Evolutionary conservation across 2,888 invertebrate genomes (phyloP).

Genomic region (Aethes cnicana): DNA sequence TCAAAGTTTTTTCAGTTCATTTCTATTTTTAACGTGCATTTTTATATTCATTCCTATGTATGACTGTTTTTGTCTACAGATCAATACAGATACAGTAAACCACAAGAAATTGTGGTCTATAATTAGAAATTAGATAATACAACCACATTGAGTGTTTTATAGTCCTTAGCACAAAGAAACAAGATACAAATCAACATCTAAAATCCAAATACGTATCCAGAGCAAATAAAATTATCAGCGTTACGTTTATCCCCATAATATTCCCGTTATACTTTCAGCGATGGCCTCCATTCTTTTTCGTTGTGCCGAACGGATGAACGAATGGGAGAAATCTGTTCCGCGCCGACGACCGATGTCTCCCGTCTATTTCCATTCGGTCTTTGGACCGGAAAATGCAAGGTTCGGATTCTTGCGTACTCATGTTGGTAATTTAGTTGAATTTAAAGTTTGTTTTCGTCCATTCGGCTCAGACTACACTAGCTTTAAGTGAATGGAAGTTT

Average conservation of each 20-base stretch:
- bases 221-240: not conserved
- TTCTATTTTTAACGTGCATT: too few species aligned
- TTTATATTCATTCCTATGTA: too few species aligned
- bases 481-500: not conserved
- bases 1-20: too few species aligned
- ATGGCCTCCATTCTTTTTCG: constrained; percentile 4
- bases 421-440: constrained; percentile 26
- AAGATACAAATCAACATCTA: too few species aligned
- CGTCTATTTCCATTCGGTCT: constrained; percentile 25
- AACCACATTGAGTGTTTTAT: too few species aligned
- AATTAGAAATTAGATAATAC: too few species aligned
- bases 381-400: constrained; percentile 17
- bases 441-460: constrained; percentile 13
- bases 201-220: not conserved
- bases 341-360: constrained; percentile 11
- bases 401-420: constrained; percentile 18
- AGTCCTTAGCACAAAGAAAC: too few species aligned
- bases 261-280: constrained; percentile 9
- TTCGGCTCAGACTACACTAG: constrained; percentile 2
- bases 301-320: constrained; percentile 12
- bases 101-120: too few species aligned
- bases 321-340: constrained; percentile 21
- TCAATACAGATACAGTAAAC: too few species aligned
- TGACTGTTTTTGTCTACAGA: too few species aligned
- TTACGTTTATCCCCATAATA: constrained; percentile 12